Conservation (phyloP, 1,140 invertebrate genomes). For the Apolygus lucorum region DNA sequence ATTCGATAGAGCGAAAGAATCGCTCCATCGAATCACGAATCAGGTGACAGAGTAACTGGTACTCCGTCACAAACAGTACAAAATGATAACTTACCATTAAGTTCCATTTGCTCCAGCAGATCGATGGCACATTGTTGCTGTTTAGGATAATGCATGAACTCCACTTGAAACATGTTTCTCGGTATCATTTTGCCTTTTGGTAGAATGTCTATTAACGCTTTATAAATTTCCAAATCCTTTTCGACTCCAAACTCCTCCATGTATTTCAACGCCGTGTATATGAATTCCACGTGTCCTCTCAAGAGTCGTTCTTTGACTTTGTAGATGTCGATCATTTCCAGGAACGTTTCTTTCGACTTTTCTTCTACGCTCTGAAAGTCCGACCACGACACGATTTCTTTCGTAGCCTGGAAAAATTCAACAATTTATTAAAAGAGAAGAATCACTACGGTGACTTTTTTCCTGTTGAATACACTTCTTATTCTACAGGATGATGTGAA, state of each 20-base stretch:
- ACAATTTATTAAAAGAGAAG: no score
- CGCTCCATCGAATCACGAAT: no score
- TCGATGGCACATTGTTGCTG: conserved; percentile 88
- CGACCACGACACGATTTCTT: conserved; percentile 18
- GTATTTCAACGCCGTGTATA: conserved; percentile 73
- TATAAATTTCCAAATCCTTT: conserved; percentile 86
- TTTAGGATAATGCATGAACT: conserved; percentile 86
- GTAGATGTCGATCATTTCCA: conserved; percentile 65
- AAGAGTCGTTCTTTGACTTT: conserved; percentile 48
- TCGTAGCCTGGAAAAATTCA: not conserved
- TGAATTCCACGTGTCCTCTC: conserved; percentile 85
- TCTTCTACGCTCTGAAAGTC: conserved; percentile 40
- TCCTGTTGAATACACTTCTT: no score
- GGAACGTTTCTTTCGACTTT: conserved; percentile 64
- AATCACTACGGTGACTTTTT: no score
- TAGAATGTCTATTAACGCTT: conserved; percentile 78
- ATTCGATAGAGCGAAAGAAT: no score
- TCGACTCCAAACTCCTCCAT: conserved; percentile 87
- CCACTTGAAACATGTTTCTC: conserved; percentile 66
- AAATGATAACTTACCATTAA: conserved; percentile 51
- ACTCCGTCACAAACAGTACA: not conserved
- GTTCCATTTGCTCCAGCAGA: conserved; percentile 83
- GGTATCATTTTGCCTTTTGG: conserved; percentile 87
- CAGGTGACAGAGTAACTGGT: not conserved
- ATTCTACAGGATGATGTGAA: no score